A percentile compares a stretch with the other conserved stretches of the same genome.
Conservation (phyloP, 2,113 vertebrate genomes). For the Bubo bubo region DNA sequence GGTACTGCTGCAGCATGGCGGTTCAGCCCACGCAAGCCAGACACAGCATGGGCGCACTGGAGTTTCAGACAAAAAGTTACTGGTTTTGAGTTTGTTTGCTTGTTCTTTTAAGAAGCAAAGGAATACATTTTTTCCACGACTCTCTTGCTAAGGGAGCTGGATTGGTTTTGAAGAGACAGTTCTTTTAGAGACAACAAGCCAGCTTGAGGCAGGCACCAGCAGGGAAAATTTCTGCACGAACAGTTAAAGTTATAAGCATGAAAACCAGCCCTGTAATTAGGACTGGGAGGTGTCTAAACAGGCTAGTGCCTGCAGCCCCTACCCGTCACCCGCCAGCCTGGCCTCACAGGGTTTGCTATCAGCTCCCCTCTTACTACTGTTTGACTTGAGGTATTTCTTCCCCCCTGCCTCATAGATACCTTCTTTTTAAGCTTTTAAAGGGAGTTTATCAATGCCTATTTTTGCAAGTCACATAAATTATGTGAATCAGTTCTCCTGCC, state of each 20-base stretch:
- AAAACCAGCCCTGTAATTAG: conserved; percentile 42
- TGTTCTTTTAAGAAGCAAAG: not conserved
- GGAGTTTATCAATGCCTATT: not conserved
- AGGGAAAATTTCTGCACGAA: not conserved
- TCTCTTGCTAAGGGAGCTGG: not conserved
- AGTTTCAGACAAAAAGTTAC: not conserved
- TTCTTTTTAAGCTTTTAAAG: not conserved
- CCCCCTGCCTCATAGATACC: not conserved
- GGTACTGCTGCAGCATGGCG: rapidly evolving
- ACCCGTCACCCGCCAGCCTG: not conserved
- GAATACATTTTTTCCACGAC: not conserved
- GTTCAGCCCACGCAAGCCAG: not conserved
- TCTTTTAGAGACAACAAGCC: not conserved
- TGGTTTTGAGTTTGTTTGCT: not conserved
- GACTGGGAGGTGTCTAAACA: not conserved
- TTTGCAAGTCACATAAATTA: not conserved
- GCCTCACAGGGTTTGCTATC: not conserved
- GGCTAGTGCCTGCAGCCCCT: not conserved
- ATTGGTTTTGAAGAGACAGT: not conserved
- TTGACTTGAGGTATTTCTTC: not conserved
- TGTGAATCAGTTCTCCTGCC: not conserved
- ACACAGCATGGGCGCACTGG: not conserved
- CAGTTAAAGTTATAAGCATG: conserved; percentile 1
- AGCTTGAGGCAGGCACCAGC: not conserved
- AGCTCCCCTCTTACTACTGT: not conserved